Evolutionary conservation across 2,113 vertebrate genomes (phyloP).

Genomic region (Hippolais icterina): DNA sequence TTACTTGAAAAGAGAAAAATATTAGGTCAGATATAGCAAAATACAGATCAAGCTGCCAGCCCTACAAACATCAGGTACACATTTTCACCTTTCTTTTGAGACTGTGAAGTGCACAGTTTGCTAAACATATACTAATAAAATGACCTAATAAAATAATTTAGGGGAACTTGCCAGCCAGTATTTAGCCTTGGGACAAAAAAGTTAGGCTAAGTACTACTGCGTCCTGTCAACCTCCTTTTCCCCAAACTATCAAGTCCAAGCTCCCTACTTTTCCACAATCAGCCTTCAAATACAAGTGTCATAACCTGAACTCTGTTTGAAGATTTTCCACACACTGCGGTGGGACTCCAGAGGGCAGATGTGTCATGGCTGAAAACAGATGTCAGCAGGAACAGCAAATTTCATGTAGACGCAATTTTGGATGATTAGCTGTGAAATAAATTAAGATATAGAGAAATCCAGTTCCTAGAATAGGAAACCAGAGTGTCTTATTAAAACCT

Average conservation of each 20-base stretch:
- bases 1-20: background rate
- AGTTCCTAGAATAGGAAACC: background rate
- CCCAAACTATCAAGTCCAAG: background rate
- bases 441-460: background rate
- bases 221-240: background rate
- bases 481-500: background rate
- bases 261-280: background rate
- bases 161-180: background rate
- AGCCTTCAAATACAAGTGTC: background rate
- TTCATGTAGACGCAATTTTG: background rate
- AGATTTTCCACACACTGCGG: rapidly evolving
- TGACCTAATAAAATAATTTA: background rate
- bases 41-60: background rate
- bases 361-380: background rate
- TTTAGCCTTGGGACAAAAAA: background rate
- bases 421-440: background rate
- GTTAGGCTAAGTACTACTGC: background rate
- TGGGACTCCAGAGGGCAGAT: background rate
- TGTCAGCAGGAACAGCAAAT: background rate
- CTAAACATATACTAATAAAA: background rate
- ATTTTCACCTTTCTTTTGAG: background rate
- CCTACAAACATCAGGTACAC: background rate
- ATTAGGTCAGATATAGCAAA: background rate
- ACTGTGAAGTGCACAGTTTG: background rate
- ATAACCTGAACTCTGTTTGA: background rate